These are phyloP conservation scores for Vulpes ferrilata DNA, from an alignment of 2,113 vertebrate genomes.

Conservation along the genomic window DNA sequence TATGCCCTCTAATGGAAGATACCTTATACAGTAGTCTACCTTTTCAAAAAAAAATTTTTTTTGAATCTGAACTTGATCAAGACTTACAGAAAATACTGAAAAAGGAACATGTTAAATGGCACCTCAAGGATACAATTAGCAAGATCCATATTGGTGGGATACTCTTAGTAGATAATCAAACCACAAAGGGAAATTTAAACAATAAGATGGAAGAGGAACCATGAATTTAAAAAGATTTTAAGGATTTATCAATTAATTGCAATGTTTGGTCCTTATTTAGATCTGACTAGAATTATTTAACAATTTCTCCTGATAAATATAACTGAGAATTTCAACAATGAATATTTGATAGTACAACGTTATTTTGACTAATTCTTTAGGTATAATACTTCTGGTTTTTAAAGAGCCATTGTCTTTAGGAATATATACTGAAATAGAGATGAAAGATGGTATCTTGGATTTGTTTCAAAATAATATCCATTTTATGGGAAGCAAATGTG, in stretches of 20 bases:
- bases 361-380: conserved; percentile 9
- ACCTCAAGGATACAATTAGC: conserved; percentile 31
- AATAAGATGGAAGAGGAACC: conserved; percentile 11
- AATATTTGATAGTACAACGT: conserved; percentile 14
- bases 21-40: conserved; percentile 7
- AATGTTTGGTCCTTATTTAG: conserved; percentile 11
- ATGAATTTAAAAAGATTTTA: conserved; percentile 37
- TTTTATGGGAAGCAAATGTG: not conserved
- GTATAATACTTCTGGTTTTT: not conserved
- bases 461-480: conserved; percentile 53
- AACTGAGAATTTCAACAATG: conserved; percentile 15
- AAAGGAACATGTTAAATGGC: not conserved
- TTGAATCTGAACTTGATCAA: not conserved
- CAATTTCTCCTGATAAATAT: not conserved
- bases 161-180: conserved; percentile 15
- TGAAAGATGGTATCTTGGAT: conserved; percentile 40
- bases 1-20: not conserved
- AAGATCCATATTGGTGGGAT: conserved; percentile 21
- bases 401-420: conserved; percentile 10
- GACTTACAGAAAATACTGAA: conserved; percentile 6
- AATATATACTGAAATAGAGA: conserved; percentile 44
- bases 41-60: not conserved
- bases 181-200: not conserved
- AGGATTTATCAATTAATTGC: not conserved
- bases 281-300: conserved; percentile 33